Conservation (phyloP, 64 coral and sea anemone genomes). For the Pachyseris speciosa region DNA sequence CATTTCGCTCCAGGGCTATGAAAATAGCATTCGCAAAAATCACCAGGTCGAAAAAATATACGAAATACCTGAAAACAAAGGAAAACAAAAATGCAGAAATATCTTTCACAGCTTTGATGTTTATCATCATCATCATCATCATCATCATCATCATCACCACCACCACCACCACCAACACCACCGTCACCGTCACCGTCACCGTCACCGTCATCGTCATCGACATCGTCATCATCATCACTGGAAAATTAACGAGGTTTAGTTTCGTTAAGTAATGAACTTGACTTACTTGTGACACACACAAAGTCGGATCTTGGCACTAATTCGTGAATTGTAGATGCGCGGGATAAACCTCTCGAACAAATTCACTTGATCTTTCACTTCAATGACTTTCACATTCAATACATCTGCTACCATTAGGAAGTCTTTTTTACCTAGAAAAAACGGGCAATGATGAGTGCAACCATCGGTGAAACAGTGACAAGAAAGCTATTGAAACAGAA, state of each 20-base stretch:
- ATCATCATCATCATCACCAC: too few relatives aligned
- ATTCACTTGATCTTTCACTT: slow-evolving; percentile 81
- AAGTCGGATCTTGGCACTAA: slow-evolving; percentile 59
- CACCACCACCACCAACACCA: too few relatives aligned
- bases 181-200: too few relatives aligned
- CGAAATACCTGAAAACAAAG: slow-evolving; percentile 77
- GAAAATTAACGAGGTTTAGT: too few relatives aligned
- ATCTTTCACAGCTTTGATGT: neutral
- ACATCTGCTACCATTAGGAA: slow-evolving; percentile 75
- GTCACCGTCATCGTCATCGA: too few relatives aligned
- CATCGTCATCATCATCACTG: too few relatives aligned
- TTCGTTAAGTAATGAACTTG: neutral
- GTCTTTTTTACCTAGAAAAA: slow-evolving; percentile 56
- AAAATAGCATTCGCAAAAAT: slow-evolving; percentile 97
- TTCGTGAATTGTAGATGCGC: slow-evolving; percentile 57
- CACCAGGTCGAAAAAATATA: slow-evolving; percentile 97
- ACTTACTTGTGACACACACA: slow-evolving; percentile 79
- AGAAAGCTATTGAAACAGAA: too few relatives aligned
- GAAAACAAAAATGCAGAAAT: neutral
- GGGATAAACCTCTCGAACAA: slow-evolving; percentile 74
- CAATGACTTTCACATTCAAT: slow-evolving; percentile 74
- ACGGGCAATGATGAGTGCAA: neutral
- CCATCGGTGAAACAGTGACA: too few relatives aligned
- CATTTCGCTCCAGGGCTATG: slow-evolving; percentile 80
- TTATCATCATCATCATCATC: too few relatives aligned